Base-by-base conservation (phyloP, 2,113 vertebrate species). In the Psittacula cyanocephala region DNA sequence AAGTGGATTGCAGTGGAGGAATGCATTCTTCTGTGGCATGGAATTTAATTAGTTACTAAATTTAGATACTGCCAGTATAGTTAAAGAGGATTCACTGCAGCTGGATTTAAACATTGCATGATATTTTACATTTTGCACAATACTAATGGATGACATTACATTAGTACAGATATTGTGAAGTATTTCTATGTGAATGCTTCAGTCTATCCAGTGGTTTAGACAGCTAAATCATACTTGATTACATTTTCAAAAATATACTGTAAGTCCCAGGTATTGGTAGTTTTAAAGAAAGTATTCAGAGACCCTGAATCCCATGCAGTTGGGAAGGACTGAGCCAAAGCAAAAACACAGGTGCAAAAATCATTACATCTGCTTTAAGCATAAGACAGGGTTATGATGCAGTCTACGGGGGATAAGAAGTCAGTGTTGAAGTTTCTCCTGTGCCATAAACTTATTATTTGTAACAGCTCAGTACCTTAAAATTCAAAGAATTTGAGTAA, bases 41-140 rank as follows among this genome's bases (percentile, higher is more conserved):
- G 81, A 72, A 87, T 86, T 81, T 93, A 97, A 96, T 93, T 85
- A 94, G 87, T 59, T 96, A 76, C 93, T 96, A 97, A 94, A 95
- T 91, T 95, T 95, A 97, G 95, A n/a, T 28, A 17, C 88, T 93
- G 86, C 60, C 95, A 65, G 83, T n/a, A 46, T 23, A 83, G 83
- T 83, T 90, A 74, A 2, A 62, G 81, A 93, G 69, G 62, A 86
- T 86, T 93, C 88, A 71, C 69, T 70, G 91, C 70, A 89, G 62
- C 2, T 82, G 47, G 83, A 89, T 94, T 94, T 90, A 91, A 94
- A 92, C 57, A 72, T 29, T 93, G 79, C 68, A 35, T 31, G 87
- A 37, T 81, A 71, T 78, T 95, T 95, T 92, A 60, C 35, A 52
- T 64, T 92, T 92, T 52, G 72, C 60, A 69, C 70, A 72, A 53